A percentile compares a stretch with the other conserved stretches of the same genome.
These are phyloP conservation scores for Antheraea pernyi DNA, from an alignment of 1,140 invertebrate species.

Conservation along the genomic window DNA sequence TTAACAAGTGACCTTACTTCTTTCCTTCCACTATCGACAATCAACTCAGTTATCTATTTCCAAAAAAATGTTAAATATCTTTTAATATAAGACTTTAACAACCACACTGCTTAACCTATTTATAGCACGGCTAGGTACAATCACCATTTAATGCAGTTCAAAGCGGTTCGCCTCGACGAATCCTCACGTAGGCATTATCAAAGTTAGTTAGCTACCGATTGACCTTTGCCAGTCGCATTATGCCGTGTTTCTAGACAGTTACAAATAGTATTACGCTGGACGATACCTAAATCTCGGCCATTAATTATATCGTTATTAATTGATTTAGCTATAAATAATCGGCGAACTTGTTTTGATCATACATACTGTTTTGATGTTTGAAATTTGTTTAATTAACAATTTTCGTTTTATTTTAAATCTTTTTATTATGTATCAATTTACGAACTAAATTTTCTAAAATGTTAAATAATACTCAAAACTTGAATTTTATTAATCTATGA, in stretches of 20 bases:
- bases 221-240: conserved; percentile 49
- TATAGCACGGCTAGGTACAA: background rate
- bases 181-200: conserved; percentile 29
- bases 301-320: background rate
- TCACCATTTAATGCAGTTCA: background rate
- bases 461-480: too few species aligned
- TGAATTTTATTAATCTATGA: too few species aligned
- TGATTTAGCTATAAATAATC: background rate
- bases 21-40: too few species aligned
- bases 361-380: too few species aligned
- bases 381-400: too few species aligned
- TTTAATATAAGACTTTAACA: background rate
- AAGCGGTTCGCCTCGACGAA: conserved; percentile 22
- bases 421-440: too few species aligned
- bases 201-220: conserved; percentile 32
- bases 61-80: background rate
- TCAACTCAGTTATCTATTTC: too few species aligned
- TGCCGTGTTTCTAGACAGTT: conserved; percentile 39
- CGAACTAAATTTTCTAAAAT: too few species aligned
- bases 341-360: background rate
- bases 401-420: too few species aligned
- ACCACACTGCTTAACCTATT: background rate
- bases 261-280: conserved; percentile 36
- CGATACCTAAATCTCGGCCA: conserved; percentile 40
- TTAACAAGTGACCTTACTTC: too few species aligned